phyloP scores from a whole-genome alignment of 2,113 vertebrate genomes.

The Forbesichthys agassizii region DNA sequence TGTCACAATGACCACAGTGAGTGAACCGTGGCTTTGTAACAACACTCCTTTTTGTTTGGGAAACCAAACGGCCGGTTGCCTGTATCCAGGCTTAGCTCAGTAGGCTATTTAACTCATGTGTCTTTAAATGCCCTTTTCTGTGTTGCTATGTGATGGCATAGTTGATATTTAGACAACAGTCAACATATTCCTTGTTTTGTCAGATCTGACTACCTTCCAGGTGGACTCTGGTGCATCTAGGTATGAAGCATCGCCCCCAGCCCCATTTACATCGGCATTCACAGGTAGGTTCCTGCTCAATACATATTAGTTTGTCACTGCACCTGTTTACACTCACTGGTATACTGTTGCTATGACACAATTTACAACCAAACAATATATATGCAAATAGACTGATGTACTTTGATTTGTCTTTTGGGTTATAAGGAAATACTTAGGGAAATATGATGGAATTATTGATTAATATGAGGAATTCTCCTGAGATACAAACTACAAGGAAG shows the following conservation, averaged over 20 bases:
- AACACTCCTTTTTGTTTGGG: not conserved
- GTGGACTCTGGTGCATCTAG: constrained; percentile 4
- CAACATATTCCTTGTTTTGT: not conserved
- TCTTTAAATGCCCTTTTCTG: not conserved
- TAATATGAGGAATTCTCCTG: constrained; percentile 9
- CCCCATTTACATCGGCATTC: constrained; percentile 17
- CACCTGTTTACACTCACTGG: not conserved
- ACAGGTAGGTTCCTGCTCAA: constrained; percentile 49
- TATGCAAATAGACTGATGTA: not conserved
- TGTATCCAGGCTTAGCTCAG: not conserved
- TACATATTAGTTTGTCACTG: not conserved
- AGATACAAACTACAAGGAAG: constrained; percentile 20
- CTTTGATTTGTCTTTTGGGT: not conserved
- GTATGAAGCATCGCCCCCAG: constrained; percentile 3
- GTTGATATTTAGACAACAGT: constrained; percentile 9
- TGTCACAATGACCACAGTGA: constrained; percentile 50
- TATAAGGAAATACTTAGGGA: too few relatives aligned
- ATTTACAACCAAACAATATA: not conserved
- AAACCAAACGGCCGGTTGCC: not conserved
- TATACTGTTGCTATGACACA: not conserved
- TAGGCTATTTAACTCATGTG: not conserved
- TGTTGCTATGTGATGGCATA: constrained; percentile 45
- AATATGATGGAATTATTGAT: not conserved
- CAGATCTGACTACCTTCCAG: constrained; percentile 51
- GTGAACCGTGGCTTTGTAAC: not conserved